These are phyloP conservation scores for Drosophila histrio DNA, from an alignment of 2,888 invertebrate genomes.

Conservation along the genomic window DNA sequence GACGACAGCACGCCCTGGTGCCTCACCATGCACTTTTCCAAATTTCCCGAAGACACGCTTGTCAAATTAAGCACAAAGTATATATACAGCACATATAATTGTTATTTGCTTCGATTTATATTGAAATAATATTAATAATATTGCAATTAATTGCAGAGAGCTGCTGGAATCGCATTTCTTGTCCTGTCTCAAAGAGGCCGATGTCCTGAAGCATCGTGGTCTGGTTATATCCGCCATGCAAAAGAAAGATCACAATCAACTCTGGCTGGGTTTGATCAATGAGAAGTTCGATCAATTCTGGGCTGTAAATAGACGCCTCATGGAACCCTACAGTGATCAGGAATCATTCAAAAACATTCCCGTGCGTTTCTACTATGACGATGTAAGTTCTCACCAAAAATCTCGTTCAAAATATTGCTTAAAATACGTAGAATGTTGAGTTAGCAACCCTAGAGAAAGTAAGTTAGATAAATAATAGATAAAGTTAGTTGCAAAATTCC, in stretches of 20 bases:
- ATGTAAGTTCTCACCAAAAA: conserved; percentile 84
- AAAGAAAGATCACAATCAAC: conserved; percentile 97
- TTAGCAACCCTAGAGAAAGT: too few relatives aligned
- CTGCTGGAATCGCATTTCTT: conserved; percentile 97
- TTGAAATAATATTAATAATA: neutral
- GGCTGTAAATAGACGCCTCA: conserved; percentile 97
- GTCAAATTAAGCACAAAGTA: conserved; percentile 94
- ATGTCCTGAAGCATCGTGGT: conserved; percentile 97
- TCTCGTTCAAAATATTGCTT: too few relatives aligned
- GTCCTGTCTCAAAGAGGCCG: conserved; percentile 98
- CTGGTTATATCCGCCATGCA: conserved; percentile 96
- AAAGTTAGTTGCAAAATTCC: too few relatives aligned
- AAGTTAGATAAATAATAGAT: too few relatives aligned
- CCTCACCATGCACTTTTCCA: conserved; percentile 96
- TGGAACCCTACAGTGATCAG: conserved; percentile 93
- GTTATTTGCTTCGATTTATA: neutral
- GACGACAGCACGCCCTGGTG: conserved; percentile 95
- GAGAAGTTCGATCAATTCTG: conserved; percentile 99
- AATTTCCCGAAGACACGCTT: conserved; percentile 95
- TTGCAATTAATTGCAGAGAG: conserved; percentile 87
- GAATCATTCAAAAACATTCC: conserved; percentile 96
- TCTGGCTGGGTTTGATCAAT: conserved; percentile 97
- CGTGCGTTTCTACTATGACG: conserved; percentile 91
- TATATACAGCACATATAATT: neutral
- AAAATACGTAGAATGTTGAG: too few relatives aligned